Conservation (phyloP, 2,888 invertebrate species). For the Ectemnius continuus region DNA sequence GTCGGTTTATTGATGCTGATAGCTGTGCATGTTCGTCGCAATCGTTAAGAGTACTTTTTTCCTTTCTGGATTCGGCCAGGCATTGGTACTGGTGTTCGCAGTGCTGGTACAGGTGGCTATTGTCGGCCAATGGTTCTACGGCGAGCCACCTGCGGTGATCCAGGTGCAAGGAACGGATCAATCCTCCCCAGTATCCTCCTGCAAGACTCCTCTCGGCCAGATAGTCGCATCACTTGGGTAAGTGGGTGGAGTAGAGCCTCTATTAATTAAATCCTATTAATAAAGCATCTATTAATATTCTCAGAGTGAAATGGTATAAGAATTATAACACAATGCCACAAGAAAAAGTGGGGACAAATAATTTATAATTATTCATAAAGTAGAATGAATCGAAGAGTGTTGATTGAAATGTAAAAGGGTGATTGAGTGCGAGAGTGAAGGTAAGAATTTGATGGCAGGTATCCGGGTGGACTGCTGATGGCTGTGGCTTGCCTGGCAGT, state of each 20-base stretch:
- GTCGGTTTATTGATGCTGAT: not conserved
- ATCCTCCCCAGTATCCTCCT: conserved; percentile 58
- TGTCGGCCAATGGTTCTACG: conserved; percentile 90
- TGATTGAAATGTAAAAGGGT: not conserved
- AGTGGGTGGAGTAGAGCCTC: conserved; percentile 13
- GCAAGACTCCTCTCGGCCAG: conserved; percentile 74
- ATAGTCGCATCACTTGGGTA: conserved; percentile 75
- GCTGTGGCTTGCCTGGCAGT: conserved; percentile 92
- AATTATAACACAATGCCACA: too few relatives aligned
- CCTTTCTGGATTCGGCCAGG: conserved; percentile 63
- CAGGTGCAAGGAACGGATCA: conserved; percentile 61
- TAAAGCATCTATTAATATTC: not conserved
- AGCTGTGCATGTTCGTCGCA: not conserved
- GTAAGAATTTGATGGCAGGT: conserved; percentile 57
- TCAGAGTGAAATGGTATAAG: too few relatives aligned
- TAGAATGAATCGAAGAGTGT: too few relatives aligned
- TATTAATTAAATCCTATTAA: not conserved
- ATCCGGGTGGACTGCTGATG: conserved; percentile 91
- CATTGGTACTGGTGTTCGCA: conserved; percentile 91
- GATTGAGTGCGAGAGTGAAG: not conserved
- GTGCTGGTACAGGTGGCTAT: conserved; percentile 93
- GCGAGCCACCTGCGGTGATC: conserved; percentile 83
- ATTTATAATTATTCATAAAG: not conserved
- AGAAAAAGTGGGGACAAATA: too few relatives aligned
- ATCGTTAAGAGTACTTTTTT: conserved; percentile 17